Evolutionary conservation across 2,888 invertebrate species (phyloP), one percentile per base, ranked within the genome.

Genomic region (Nasonia oneida): DNA sequence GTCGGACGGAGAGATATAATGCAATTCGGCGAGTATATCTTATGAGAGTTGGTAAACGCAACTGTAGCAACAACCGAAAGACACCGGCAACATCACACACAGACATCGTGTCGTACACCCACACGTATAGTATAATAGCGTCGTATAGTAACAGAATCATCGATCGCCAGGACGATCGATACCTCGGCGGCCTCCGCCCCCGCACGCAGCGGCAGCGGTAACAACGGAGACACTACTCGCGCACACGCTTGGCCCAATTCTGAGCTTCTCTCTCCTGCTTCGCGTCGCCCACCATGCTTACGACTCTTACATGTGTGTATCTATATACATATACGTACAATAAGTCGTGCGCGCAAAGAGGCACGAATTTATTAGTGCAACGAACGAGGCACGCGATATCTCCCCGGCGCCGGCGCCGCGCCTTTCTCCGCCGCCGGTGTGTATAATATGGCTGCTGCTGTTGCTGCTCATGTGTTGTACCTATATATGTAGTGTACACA

Each of bases 381-480:
- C 37, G 73, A 33, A 73, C 33, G 73, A 18, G 23, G n/a, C 73
- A 73, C n/a, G 33, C 33, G 33, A 67, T 67, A 67, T 33, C 23
- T 67, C 23, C 64, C 10, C 64, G 29, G 64, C 64, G 37, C 39
- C 73, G 73, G 73, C 73, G 73, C 42, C 73, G 73, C n/a, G 57
- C 57, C 57, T 61, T 61, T 61, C 57, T 61, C 57, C 73, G 73
- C 39, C 39, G 23, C 8, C 23, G 23, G n/a, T 61, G 57, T n/a
- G n/a, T 57, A 57, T 61, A n/a, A 47, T n/a, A 8, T 61, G 57
- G 18, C 18, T 67, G 12, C n/a, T 23, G 64, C 29, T 37, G 37
- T 37, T 37, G 37, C 37, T 23, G 64, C 14, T 6, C 10, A 8
- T 18, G 29, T 18, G 29, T 64, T 29, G 8, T 64, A 61, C 3